Percentiles rank a stretch among this genome's conserved stretches.
Evolutionary conservation across 2,888 invertebrate genomes (phyloP).

Genomic region (Fragum sueziense): DNA sequence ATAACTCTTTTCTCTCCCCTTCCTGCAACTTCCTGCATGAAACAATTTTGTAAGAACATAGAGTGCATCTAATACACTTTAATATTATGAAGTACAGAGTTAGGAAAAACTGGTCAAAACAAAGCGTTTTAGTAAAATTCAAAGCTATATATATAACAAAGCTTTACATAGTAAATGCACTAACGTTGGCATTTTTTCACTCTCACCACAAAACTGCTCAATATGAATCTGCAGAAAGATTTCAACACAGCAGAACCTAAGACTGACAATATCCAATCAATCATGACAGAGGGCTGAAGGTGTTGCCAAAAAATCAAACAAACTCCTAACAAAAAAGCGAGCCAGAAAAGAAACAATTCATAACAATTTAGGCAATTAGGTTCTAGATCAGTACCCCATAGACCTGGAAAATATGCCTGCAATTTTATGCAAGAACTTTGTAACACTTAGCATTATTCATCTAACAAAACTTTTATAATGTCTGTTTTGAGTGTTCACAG

Average conservation of each 20-base stretch:
- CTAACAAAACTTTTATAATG: too few relatives aligned
- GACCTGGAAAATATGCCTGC: slow-evolving; percentile 1
- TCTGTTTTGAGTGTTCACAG: too few relatives aligned
- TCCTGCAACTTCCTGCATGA: too few relatives aligned
- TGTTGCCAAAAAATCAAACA: slow-evolving; percentile 2
- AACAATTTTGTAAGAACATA: too few relatives aligned
- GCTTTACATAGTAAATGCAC: too few relatives aligned
- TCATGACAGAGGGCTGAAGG: slow-evolving; percentile 8
- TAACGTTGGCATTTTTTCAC: too few relatives aligned
- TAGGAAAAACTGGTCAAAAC: too few relatives aligned
- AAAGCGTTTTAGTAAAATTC: too few relatives aligned
- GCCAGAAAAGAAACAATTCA: slow-evolving; percentile 17
- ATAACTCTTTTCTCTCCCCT: background rate
- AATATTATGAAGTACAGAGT: too few relatives aligned
- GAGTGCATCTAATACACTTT: too few relatives aligned
- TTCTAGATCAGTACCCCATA: background rate
- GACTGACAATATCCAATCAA: slow-evolving; percentile 22
- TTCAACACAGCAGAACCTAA: background rate
- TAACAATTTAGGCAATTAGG: slow-evolving; percentile 14
- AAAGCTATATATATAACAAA: too few relatives aligned
- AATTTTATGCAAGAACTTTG: slow-evolving; percentile 1
- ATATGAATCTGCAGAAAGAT: background rate
- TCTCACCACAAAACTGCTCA: too few relatives aligned
- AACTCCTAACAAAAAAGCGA: slow-evolving; percentile 12
- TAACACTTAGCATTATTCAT: background rate